Percentiles rank a stretch among this genome's conserved stretches.
phyloP scores from a whole-genome alignment of 2,113 vertebrate genomes.

The Tachuris rubrigastra region DNA sequence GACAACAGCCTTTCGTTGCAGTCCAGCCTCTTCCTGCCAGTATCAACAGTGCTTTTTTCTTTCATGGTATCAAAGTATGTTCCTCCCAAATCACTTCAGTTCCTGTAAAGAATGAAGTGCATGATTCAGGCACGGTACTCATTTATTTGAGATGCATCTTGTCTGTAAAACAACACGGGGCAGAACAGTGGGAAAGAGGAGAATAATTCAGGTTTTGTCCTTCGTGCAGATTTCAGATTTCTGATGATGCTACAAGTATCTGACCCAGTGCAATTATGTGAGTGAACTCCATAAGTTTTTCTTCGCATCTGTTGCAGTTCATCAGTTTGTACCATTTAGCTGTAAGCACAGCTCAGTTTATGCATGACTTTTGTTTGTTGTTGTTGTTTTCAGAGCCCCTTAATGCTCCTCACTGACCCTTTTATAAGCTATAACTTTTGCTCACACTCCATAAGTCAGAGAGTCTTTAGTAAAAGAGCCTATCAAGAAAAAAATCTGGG shows the following conservation, averaged over 20 bases:
- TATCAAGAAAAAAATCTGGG: constrained; percentile 62
- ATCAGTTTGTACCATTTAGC: background rate
- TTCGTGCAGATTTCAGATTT: background rate
- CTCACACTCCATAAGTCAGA: constrained; percentile 64
- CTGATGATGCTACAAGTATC: constrained; percentile 46
- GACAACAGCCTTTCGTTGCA: background rate
- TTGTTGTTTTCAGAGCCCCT: constrained; percentile 46
- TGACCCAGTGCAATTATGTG: constrained; percentile 8
- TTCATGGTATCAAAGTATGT: background rate
- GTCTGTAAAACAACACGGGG: background rate
- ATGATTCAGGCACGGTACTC: background rate
- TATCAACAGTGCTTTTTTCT: background rate
- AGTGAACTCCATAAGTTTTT: background rate
- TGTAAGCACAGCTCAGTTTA: constrained; percentile 13
- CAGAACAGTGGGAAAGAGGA: background rate
- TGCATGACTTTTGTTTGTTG: constrained; percentile 22
- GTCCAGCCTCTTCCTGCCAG: background rate
- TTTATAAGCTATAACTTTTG: constrained; percentile 55
- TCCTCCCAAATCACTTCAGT: background rate
- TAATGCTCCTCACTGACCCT: constrained; percentile 44
- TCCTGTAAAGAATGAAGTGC: background rate
- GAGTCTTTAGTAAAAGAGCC: constrained; percentile 50
- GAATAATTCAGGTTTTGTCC: background rate
- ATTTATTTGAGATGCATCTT: background rate
- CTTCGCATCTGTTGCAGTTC: constrained; percentile 25